Conservation (phyloP, 2,113 vertebrate species). For the Hyla sarda region DNA sequence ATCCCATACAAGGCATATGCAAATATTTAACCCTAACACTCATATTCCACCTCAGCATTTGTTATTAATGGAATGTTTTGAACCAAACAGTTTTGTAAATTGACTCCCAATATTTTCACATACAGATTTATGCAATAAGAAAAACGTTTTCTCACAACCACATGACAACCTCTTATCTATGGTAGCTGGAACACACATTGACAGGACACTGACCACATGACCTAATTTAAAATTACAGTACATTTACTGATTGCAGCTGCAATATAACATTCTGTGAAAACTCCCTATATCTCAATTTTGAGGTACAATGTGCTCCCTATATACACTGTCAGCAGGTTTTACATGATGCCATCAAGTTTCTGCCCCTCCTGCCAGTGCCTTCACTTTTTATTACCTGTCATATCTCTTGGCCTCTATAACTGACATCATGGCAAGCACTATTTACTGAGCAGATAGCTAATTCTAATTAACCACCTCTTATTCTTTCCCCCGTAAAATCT, state of each 20-base stretch:
- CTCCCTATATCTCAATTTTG: background rate
- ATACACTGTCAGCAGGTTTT: background rate
- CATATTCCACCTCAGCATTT: no score
- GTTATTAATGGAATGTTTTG: no score
- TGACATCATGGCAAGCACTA: background rate
- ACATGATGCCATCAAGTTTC: background rate
- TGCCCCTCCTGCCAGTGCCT: background rate
- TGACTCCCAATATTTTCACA: no score
- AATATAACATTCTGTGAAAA: background rate
- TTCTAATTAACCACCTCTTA: conserved; percentile 2
- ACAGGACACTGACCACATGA: no score
- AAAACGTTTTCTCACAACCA: no score
- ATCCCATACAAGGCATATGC: no score
- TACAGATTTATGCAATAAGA: no score
- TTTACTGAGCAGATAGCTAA: background rate
- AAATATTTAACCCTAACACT: no score
- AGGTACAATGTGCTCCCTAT: background rate
- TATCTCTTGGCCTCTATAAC: background rate
- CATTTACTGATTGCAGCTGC: background rate
- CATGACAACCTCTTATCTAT: no score
- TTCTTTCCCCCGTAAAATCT: conserved; percentile 13
- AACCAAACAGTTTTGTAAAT: no score
- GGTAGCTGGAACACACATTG: no score
- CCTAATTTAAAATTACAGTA: no score
- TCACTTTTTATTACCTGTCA: background rate